A percentile compares a stretch with the other conserved stretches of the same genome.
Evolutionary conservation across 2,888 invertebrate genomes (phyloP).

Genomic region (Sminthurinus aureus): DNA sequence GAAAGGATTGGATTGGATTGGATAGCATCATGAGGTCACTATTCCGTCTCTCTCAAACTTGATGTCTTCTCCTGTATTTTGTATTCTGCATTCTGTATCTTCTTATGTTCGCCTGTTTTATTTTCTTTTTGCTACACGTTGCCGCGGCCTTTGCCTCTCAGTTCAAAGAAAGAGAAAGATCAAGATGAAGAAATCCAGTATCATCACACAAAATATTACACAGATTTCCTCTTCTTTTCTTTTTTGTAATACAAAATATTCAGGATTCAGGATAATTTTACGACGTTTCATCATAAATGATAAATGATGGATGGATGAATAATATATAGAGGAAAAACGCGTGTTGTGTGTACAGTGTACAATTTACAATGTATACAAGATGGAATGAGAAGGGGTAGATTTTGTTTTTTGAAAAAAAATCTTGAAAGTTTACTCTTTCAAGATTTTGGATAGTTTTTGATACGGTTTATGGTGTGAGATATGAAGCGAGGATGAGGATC

Average conservation of each 20-base stretch:
- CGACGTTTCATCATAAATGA: constrained; percentile 19
- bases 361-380: too few relatives aligned
- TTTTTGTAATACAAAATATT: neutral
- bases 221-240: too few relatives aligned
- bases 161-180: neutral
- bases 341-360: too few relatives aligned
- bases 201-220: too few relatives aligned
- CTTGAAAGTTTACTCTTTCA: too few relatives aligned
- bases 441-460: constrained; percentile 6
- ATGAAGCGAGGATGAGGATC: neutral
- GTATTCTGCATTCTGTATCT: too few relatives aligned
- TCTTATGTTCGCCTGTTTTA: too few relatives aligned
- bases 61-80: too few relatives aligned
- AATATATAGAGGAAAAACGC: too few relatives aligned
- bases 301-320: constrained; percentile 26
- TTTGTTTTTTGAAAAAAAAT: neutral
- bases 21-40: neutral
- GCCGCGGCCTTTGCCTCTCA: neutral
- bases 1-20: constrained; percentile 8
- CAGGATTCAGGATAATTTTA: constrained; percentile 25
- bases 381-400: neutral
- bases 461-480: neutral
- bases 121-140: neutral
- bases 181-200: neutral
- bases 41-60: neutral